A percentile compares a stretch with the other conserved stretches of the same genome.
Evolutionary conservation across 2,113 vertebrate species (phyloP).

Genomic region (Charina bottae): DNA sequence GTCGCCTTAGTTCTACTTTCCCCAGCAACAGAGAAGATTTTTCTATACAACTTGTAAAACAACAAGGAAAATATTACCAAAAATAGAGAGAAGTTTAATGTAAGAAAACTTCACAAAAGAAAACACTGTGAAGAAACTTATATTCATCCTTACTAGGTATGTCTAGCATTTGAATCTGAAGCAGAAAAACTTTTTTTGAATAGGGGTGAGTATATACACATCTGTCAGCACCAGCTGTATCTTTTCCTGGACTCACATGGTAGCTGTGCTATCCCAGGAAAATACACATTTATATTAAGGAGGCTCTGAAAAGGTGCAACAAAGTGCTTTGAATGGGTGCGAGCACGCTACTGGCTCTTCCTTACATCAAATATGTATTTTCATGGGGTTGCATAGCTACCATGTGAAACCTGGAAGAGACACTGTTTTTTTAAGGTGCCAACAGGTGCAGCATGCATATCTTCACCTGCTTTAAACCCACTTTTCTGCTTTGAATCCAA

Average conservation of each 20-base stretch:
- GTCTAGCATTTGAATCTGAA: not conserved
- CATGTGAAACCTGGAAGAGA: not conserved
- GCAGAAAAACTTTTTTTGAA: not conserved
- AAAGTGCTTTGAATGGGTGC: too few species aligned
- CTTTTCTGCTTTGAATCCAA: not conserved
- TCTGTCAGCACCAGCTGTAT: not conserved
- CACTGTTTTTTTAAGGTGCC: not conserved
- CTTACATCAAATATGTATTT: not conserved
- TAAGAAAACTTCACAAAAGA: not conserved
- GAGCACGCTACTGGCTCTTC: not conserved
- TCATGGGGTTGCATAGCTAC: not conserved
- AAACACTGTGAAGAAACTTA: not conserved
- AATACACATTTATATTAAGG: not conserved
- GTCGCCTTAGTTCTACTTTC: not conserved
- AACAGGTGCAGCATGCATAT: not conserved
- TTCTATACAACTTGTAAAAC: conserved; percentile 24
- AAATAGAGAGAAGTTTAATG: not conserved
- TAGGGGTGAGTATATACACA: not conserved
- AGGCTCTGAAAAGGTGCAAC: not conserved
- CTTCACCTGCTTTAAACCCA: not conserved
- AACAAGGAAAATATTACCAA: not conserved
- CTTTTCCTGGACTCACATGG: not conserved
- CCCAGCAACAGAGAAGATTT: not conserved
- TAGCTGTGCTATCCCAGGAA: not conserved
- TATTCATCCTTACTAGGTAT: not conserved